Base-by-base conservation (phyloP, 35 echinoderm and acorn worm species). In the Ophiothrix spiculata region DNA sequence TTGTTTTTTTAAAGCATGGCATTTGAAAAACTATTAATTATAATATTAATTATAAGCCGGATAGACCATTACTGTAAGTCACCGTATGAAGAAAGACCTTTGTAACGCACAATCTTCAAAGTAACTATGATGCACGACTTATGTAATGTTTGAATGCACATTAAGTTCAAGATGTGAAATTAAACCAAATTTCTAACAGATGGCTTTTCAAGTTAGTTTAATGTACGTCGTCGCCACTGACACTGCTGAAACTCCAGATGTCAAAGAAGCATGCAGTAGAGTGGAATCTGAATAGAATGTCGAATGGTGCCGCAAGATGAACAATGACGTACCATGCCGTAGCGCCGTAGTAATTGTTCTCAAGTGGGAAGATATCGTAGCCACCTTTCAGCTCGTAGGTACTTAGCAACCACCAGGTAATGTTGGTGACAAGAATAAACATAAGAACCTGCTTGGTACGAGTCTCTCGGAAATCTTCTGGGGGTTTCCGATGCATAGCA, bases 351-450 rank as follows among this genome's bases (percentile, higher is more conserved):
- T 90, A 97, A 78, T 90, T 80, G 85, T 97, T 97, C 64, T 93
- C 91, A n/a, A 97, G 76, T 13, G 90, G 77, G 46, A 93, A 93
- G 28, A 93, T 85, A 29, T 93, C 95, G 77, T 97, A 90, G 85
- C 91, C 95, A 37, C 91, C 91, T 86, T 97, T 97, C n/a, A 97
- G 77, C 75, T 97, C 95, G 80, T 97, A 97, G 4, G 91, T 93
- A 83, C 88, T 93, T n/a, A 97, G 75, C 31, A 93, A 36, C 91
- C 91, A 97, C 91, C 91, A 97, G 17, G 95, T 93, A 60, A 97
- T 93, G 75, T 97, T 97, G 42, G 84, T 88, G 13, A 97, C 91
- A 1, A 97, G 79, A 10, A 97, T 54, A 81, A 97, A 97, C 91
- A 97, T 97, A 54, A 97, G 56, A n/a, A 93, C 84, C 91, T 97